Evolutionary conservation across 2,888 invertebrate species (phyloP).

Genomic region (Phragmatobia fuliginosa): DNA sequence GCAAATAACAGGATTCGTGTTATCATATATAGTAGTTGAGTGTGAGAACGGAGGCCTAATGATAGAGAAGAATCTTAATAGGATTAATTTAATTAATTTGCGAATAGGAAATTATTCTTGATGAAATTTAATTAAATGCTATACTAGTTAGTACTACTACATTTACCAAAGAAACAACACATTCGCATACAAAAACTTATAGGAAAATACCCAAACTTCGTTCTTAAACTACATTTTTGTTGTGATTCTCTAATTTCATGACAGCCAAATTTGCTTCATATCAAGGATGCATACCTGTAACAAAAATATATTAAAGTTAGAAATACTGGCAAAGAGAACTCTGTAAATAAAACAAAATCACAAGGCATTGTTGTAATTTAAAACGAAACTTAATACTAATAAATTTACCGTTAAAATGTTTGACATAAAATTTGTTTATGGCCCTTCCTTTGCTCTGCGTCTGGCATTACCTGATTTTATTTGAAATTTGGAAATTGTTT

Average conservation of each 20-base stretch:
- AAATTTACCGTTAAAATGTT: neutral
- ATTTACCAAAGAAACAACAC: neutral
- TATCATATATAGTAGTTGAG: too few species aligned
- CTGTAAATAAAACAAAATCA: neutral
- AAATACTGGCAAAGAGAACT: neutral
- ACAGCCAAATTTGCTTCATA: neutral
- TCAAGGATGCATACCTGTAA: slow-evolving; percentile 44
- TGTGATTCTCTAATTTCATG: neutral
- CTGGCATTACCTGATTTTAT: neutral
- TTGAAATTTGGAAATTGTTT: slow-evolving; percentile 4
- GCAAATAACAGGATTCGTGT: too few species aligned
- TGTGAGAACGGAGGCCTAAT: too few species aligned
- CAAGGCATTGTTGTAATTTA: neutral
- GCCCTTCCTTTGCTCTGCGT: neutral
- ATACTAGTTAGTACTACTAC: too few species aligned
- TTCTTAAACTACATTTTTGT: neutral
- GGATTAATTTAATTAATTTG: too few species aligned
- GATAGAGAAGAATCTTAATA: too few species aligned
- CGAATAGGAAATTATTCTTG: too few species aligned
- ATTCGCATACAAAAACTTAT: neutral
- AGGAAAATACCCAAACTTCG: neutral
- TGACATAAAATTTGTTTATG: neutral
- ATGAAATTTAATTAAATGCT: too few species aligned
- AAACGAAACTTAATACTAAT: neutral
- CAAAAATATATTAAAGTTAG: slow-evolving; percentile 34